Evolutionary conservation across 2,113 vertebrate genomes (phyloP), one percentile per base, ranked within the genome.

Genomic region (Gadus chalcogrammus): DNA sequence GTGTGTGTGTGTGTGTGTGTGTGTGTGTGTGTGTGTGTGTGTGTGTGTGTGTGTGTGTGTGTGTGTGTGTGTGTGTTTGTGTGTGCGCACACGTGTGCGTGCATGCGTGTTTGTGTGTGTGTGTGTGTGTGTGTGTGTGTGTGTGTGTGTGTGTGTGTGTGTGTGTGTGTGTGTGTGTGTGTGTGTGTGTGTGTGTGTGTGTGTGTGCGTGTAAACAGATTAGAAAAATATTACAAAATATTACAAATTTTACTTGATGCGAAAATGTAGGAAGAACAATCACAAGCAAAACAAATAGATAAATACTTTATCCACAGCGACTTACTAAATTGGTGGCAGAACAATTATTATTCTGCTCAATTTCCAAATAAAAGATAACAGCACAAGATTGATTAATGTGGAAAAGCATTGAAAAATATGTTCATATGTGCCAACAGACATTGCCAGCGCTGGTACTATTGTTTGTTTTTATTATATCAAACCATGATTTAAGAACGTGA

Each of bases 31-130:
- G 8, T 61, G 6, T 1, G 20, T 65, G 31, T 1, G 20, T 76
- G 20, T 15, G 24, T 31, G 5, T 84, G 75, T 77, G 74, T 58
- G 55, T 58, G 5, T n/a, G 55, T 16, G 55, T 13, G 42, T 88
- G 85, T 87, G 75, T 80, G 74, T 71, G 68, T 15, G 70, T 70
- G 16, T 85, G 77, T 88, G 85, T 85, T 84, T 81, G 79, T 48
- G 38, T 78, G 20, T 20, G 20, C 20, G 20, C 20, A 20, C 20
- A 20, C 20, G 20, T 20, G 20, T 20, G 20, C 20, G 20, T n/a
- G n/a, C n/a, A n/a, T n/a, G n/a, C n/a, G 85, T 85, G 85, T 81
- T 77, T 48, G 38, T 65, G 31, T 1, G 20, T 76, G 20, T 15
- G 24, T 31, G 5, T 84, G 75, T 77, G 74, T 58, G 55, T 58